Base-by-base conservation (phyloP, 2,888 invertebrate genomes). In the Rhaphigaster nebulosa region DNA sequence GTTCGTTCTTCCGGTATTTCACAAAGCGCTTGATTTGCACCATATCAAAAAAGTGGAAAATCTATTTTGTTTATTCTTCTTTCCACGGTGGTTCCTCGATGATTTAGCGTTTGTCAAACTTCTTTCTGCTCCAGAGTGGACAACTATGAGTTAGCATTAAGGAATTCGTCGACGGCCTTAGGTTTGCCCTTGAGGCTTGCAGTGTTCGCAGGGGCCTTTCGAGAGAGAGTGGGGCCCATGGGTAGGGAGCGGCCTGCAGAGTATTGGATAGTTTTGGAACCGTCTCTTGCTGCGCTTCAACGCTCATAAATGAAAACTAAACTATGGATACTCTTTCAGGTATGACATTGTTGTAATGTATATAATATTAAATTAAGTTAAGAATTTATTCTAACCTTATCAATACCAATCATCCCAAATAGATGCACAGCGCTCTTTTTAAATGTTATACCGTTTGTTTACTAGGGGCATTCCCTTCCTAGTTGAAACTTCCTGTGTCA, bases 161-260 rank as follows among this genome's bases (percentile, higher is more conserved):
- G 70, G 70, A 70, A 70, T 70, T 70, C 70, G 70, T 70, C 34
- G 29, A 5, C n/a, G 84, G 84, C 84, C 84, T 84, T 45, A 84
- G 84, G 45, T 84, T 41, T 84, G 84, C 84, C 84, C 84, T 84
- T 84, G 84, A 45, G 45, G 45, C 41, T 84, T 84, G 41, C 84
- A 84, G 84, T 84, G 26, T n/a, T 84, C 84, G 84, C 41, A 84
- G 45, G 70, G 70, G 70, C 70, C 70, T 70, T 70, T 70, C 70
- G 20, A 70, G 70, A 70, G 70, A 70, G 70, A 70, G 70, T 84
- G 84, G 84, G 84, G 84, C 84, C 65, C 29, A 13, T 29, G 13
- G 45, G 45, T 34, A 45, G 84, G 84, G 84, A 84, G 84, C 84
- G 84, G 45, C 84, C n/a, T 4, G 1, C 26, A 12, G 15, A n/a